These are phyloP conservation scores for Strigamia maritima DNA, from an alignment of 2,888 invertebrate genomes.

Conservation along the genomic window DNA sequence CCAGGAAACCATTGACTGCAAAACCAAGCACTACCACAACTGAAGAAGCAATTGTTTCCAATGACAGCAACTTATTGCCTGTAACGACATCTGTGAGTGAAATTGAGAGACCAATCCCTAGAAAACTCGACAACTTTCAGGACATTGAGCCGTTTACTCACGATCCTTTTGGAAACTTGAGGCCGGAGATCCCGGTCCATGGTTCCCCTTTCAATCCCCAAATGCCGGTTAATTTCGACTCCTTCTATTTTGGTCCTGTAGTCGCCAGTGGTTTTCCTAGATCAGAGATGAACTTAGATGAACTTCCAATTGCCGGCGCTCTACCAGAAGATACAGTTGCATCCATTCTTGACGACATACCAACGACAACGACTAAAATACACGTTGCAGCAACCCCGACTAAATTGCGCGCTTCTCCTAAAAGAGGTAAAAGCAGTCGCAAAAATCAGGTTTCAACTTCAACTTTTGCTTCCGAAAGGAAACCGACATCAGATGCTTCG, in stretches of 20 bases:
- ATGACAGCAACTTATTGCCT: neutral
- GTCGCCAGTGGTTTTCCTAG: neutral
- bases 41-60: neutral
- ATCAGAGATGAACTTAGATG: neutral
- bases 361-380: neutral
- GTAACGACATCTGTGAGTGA: neutral
- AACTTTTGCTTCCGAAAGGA: neutral
- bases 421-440: neutral
- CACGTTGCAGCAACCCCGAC: neutral
- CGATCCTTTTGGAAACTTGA: neutral
- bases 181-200: neutral
- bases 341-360: neutral
- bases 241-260: slow-evolving; percentile 26
- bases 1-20: neutral
- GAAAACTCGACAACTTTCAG: neutral
- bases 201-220: neutral
- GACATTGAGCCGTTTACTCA: neutral
- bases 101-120: neutral
- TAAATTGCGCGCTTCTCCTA: neutral
- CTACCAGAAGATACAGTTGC: slow-evolving; percentile 8
- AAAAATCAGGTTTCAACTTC: neutral
- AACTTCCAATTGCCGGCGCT: neutral
- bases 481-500: too few species aligned
- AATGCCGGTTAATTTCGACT: slow-evolving; percentile 10
- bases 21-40: neutral